These are phyloP conservation scores for Sericinus montela DNA, from an alignment of 2,888 invertebrate genomes.

Conservation along the genomic window DNA sequence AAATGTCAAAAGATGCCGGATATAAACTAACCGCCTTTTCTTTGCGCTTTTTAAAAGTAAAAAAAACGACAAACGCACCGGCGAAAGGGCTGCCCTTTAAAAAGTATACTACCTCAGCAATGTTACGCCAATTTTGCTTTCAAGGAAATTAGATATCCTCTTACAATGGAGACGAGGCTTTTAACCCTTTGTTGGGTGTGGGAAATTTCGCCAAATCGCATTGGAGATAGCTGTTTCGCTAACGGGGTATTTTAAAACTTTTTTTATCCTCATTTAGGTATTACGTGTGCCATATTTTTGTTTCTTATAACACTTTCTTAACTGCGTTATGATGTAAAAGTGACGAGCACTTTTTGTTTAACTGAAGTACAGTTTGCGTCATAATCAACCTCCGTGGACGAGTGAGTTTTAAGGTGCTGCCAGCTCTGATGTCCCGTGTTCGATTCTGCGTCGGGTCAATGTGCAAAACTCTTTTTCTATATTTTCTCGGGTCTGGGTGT, in stretches of 20 bases:
- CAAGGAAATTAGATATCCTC: constrained; percentile 78
- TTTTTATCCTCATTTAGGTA: constrained; percentile 10
- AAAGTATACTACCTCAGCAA: constrained; percentile 51
- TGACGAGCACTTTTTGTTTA: too few species aligned
- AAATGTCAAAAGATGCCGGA: constrained; percentile 71
- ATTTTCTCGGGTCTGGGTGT: too few species aligned
- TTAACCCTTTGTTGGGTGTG: constrained; percentile 71
- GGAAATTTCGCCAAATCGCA: constrained; percentile 55
- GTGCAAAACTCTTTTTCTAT: too few species aligned
- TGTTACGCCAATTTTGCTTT: constrained; percentile 78
- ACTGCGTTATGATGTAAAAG: background rate
- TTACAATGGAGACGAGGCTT: constrained; percentile 62
- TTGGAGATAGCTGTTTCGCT: constrained; percentile 35
- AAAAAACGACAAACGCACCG: constrained; percentile 57
- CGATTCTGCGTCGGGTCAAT: too few species aligned
- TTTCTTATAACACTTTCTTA: background rate
- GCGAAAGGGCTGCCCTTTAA: constrained; percentile 53
- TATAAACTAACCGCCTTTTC: constrained; percentile 80
- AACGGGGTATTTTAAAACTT: constrained; percentile 17
- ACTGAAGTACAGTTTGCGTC: too few species aligned
- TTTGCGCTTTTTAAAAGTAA: constrained; percentile 63
- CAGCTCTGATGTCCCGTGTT: too few species aligned
- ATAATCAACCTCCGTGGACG: too few species aligned
- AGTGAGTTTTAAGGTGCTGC: too few species aligned
- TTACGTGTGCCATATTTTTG: background rate